Evolutionary conservation across 2,888 invertebrate species (phyloP).

Genomic region (Antheraea assamensis): DNA sequence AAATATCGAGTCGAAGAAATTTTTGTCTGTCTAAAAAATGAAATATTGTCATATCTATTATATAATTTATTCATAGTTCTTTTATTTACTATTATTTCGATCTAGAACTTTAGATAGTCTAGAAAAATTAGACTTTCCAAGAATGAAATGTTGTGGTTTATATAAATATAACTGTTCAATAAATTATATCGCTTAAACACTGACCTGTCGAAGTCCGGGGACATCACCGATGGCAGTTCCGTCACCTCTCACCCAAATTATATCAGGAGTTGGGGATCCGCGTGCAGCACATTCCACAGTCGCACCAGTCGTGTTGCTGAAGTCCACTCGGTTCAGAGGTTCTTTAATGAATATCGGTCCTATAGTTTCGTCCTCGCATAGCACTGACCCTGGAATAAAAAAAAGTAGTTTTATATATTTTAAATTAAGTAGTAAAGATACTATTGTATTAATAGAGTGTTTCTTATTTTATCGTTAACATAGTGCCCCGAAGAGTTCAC

Average conservation of each 20-base stretch:
- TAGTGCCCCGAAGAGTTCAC: too few relatives aligned
- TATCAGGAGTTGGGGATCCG: conserved; percentile 94
- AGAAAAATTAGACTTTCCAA: not conserved
- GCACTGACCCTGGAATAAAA: conserved; percentile 66
- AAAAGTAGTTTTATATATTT: not conserved
- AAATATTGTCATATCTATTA: too few relatives aligned
- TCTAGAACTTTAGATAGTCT: not conserved
- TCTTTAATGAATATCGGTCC: conserved; percentile 96
- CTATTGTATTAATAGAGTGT: not conserved
- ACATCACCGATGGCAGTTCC: conserved; percentile 96
- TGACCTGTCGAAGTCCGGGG: conserved; percentile 91
- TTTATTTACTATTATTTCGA: too few relatives aligned
- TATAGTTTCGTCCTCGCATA: conserved; percentile 88
- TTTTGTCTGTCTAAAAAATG: too few relatives aligned
- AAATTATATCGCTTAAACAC: conserved; percentile 13
- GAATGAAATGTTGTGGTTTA: not conserved
- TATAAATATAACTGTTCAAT: not conserved
- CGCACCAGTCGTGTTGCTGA: conserved; percentile 96
- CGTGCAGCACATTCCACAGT: conserved; percentile 95
- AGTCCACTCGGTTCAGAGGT: conserved; percentile 95
- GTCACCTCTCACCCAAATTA: conserved; percentile 96
- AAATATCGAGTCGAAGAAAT: too few relatives aligned
- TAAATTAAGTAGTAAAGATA: not conserved
- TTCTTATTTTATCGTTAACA: not conserved
- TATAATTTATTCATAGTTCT: too few relatives aligned